Evolutionary conservation across 1,140 invertebrate genomes (phyloP).

Genomic region (Psilanteris sp.): DNA sequence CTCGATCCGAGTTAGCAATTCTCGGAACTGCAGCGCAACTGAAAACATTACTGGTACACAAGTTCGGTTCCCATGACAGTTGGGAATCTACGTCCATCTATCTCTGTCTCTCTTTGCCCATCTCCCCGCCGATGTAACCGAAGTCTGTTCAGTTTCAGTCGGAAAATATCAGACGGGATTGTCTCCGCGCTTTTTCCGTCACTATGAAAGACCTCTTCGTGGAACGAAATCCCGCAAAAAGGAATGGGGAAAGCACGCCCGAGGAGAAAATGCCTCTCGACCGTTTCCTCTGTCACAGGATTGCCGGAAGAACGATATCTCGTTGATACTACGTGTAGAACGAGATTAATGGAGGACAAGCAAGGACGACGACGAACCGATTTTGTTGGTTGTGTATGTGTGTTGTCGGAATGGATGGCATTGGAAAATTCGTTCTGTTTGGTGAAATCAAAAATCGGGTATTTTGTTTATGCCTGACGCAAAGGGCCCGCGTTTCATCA

Average conservation of each 20-base stretch:
- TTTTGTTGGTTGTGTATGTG: conserved; percentile 4
- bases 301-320: conserved; percentile 58
- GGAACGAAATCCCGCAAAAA: conserved; percentile 49
- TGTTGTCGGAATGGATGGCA: conserved; percentile 21
- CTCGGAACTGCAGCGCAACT: conserved; percentile 39
- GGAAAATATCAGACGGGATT: conserved; percentile 38
- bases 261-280: conserved; percentile 35
- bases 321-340: conserved; percentile 51
- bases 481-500: conserved; percentile 17
- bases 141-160: conserved; percentile 28
- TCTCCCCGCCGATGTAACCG: conserved; percentile 11
- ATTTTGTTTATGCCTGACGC: conserved; percentile 38
- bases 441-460: conserved; percentile 44
- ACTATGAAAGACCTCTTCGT: conserved; percentile 34
- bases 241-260: conserved; percentile 22
- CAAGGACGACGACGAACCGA: conserved; percentile 31
- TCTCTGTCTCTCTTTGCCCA: conserved; percentile 12
- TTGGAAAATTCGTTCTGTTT: conserved; percentile 45
- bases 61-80: conserved; percentile 62
- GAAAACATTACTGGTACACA: conserved; percentile 57
- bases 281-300: conserved; percentile 52
- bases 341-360: conserved; percentile 57
- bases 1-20: conserved; percentile 37
- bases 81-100: conserved; percentile 34
- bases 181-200: conserved; percentile 33